Conservation (phyloP, 2,113 vertebrate genomes). For the Xerus inauris region DNA sequence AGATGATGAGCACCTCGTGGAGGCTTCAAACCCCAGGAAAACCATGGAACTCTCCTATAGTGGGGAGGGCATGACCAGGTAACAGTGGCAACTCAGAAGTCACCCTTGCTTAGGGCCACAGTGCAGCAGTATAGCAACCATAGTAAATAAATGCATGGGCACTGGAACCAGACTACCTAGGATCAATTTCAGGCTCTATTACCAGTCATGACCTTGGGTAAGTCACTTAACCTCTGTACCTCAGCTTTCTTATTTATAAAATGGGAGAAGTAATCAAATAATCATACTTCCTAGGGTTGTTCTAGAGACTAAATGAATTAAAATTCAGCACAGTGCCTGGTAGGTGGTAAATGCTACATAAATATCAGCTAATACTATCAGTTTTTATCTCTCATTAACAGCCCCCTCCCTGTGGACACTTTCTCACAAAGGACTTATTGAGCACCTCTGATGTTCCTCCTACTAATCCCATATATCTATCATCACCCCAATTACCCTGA, state of each 20-base stretch:
- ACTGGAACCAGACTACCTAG: not conserved
- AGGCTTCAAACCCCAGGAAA: not conserved
- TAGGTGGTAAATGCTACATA: not conserved
- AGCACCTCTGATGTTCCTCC: constrained; percentile 26
- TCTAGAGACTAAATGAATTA: constrained; percentile 9
- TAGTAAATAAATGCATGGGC: not conserved
- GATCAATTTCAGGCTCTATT: not conserved
- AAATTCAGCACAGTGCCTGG: not conserved
- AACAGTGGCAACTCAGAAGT: not conserved
- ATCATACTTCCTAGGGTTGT: not conserved
- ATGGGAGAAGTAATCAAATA: not conserved
- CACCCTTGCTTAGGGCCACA: not conserved
- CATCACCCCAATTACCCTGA: not conserved
- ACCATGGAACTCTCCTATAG: not conserved
- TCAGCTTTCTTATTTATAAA: constrained; percentile 43
- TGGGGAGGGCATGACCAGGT: not conserved
- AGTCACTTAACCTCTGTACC: constrained; percentile 18
- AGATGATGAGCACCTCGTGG: not conserved
- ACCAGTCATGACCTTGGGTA: constrained; percentile 19
- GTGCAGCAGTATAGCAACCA: not conserved
- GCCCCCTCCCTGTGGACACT: not conserved
- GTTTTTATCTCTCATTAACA: not conserved
- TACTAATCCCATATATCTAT: not conserved
- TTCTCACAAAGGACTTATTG: constrained; percentile 4
- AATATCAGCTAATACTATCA: not conserved